Conservation (phyloP, 2,888 invertebrate species). For the Lasius fuliginosus region DNA sequence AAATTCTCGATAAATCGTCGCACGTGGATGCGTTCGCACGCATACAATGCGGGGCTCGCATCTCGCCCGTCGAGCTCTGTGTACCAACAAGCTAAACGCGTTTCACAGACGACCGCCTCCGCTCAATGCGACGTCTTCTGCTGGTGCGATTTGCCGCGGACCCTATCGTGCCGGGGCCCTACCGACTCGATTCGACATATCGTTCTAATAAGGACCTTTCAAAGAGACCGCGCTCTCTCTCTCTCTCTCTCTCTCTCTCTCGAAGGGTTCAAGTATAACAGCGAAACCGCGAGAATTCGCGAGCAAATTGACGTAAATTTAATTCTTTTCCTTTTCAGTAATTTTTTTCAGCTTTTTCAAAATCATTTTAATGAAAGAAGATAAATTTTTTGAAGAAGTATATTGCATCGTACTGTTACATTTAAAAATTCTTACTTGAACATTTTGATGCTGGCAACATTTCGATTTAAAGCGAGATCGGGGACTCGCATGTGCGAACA, state of each 20-base stretch:
- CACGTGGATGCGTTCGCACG: constrained; percentile 49
- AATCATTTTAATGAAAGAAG: neutral
- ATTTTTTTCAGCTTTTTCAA: neutral
- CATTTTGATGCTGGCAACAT: neutral
- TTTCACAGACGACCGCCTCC: constrained; percentile 86
- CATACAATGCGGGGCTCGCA: constrained; percentile 69
- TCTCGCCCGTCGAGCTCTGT: constrained; percentile 83
- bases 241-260: no score
- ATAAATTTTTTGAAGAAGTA: neutral
- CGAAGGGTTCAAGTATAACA: neutral
- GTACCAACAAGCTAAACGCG: constrained; percentile 86
- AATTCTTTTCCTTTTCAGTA: no score
- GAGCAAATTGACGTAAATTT: neutral
- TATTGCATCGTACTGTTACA: neutral
- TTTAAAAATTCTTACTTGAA: neutral
- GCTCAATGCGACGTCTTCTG: constrained; percentile 79
- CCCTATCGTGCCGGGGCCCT: constrained; percentile 14
- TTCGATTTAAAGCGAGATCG: neutral
- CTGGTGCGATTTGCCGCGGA: constrained; percentile 63
- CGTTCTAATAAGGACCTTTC: constrained; percentile 34
- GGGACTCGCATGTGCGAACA: neutral
- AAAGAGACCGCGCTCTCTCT: neutral
- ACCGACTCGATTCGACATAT: constrained; percentile 12
- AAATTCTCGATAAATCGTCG: constrained; percentile 29
- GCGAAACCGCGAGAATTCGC: neutral